Conservation (phyloP, 2,888 invertebrate genomes). For the Rotaria socialis region DNA sequence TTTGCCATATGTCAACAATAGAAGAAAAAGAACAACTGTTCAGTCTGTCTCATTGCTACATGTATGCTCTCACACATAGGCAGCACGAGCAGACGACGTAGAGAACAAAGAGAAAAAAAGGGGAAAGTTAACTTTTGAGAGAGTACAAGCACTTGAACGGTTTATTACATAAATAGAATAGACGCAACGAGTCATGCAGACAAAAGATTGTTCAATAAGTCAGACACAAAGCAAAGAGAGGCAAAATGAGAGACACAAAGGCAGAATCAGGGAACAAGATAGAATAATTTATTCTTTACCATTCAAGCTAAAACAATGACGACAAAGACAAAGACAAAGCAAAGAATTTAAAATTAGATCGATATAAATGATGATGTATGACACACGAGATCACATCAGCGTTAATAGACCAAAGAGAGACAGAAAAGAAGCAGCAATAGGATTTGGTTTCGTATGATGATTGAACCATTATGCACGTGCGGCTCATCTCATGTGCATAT, state of each 20-base stretch:
- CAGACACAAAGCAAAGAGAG: not conserved
- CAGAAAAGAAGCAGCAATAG: not conserved
- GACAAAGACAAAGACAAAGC: not conserved
- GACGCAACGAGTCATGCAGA: not conserved
- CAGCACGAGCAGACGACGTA: not conserved
- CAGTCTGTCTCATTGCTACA: slow-evolving; percentile 1
- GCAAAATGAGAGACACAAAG: not conserved
- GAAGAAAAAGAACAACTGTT: slow-evolving; percentile 7
- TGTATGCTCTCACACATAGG: not conserved
- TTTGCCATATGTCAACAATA: slow-evolving; percentile 22
- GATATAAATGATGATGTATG: slow-evolving; percentile 19
- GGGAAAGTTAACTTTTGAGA: slow-evolving; percentile 1
- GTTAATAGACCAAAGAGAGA: not conserved
- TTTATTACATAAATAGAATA: slow-evolving; percentile 3
- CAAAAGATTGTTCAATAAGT: slow-evolving; percentile 15
- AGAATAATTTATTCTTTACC: slow-evolving; percentile 11
- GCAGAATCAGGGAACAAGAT: not conserved
- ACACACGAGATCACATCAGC: not conserved
- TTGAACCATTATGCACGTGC: not conserved
- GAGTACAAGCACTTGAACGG: slow-evolving; percentile 6
- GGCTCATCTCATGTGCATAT: not conserved
- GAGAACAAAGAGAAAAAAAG: not conserved
- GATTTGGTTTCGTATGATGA: not conserved
- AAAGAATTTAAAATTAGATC: not conserved
- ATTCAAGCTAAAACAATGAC: not conserved